Conservation (phyloP, 2,797 vertebrate species). For the Sebastolobus alascanus region DNA sequence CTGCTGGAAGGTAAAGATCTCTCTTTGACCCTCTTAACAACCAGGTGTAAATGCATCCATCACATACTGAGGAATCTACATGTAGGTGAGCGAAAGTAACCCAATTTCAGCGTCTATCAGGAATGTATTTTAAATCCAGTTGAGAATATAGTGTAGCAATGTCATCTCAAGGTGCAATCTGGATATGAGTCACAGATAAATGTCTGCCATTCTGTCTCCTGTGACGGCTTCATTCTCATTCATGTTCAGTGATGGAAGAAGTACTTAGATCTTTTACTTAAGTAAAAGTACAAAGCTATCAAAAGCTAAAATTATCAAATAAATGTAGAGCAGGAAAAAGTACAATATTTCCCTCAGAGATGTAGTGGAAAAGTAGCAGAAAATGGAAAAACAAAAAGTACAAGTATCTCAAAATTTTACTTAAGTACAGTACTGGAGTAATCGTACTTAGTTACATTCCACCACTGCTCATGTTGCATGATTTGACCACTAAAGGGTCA, state of each 20-base stretch:
- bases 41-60: not conserved
- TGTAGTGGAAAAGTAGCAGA: too few relatives aligned
- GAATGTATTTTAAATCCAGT: slow-evolving; percentile 7
- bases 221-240: slow-evolving; percentile 1
- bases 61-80: not conserved
- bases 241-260: too few relatives aligned
- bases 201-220: slow-evolving; percentile 7
- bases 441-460: not conserved
- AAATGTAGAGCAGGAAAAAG: not conserved
- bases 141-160: slow-evolving; percentile 4
- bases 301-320: not conserved
- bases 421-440: not conserved
- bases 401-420: not conserved
- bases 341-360: not conserved
- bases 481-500: not conserved
- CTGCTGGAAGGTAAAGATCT: not conserved
- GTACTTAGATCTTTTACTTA: too few relatives aligned
- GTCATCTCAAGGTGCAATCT: not conserved
- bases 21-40: not conserved
- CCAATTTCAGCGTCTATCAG: not conserved
- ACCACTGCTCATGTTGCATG: not conserved
- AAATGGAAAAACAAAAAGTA: not conserved
- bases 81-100: not conserved
- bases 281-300: too few relatives aligned
- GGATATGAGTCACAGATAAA: slow-evolving; percentile 30